Evolutionary conservation across 1,140 invertebrate genomes (phyloP).

Genomic region (Meloidogyne floridensis): DNA sequence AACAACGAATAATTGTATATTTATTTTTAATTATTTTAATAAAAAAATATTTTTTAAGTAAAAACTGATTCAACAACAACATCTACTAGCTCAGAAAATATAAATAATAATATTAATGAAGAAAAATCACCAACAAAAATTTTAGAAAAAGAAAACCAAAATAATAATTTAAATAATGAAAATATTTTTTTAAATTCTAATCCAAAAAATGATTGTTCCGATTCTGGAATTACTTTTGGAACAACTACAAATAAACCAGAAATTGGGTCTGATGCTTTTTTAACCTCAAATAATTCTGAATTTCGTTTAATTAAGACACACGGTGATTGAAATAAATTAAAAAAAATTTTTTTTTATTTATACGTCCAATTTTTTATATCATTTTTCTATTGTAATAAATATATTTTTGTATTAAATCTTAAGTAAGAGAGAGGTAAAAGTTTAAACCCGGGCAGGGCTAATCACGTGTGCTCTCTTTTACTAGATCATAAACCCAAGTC

Average conservation of each 20-base stretch:
- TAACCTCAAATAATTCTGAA: neutral
- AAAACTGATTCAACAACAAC: neutral
- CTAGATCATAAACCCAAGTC: too few relatives aligned
- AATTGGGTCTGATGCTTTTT: neutral
- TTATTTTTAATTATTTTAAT: neutral
- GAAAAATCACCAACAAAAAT: constrained; percentile 3
- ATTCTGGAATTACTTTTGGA: neutral
- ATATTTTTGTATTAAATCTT: too few relatives aligned
- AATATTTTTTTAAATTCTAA: neutral
- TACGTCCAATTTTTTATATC: neutral
- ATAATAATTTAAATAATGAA: neutral
- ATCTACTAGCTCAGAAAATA: neutral
- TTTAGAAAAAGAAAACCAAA: neutral
- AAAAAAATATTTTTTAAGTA: neutral
- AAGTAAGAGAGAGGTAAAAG: too few relatives aligned
- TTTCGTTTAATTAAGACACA: constrained; percentile 7
- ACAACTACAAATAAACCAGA: constrained; percentile 4
- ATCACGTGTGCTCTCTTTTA: too few relatives aligned
- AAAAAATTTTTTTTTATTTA: neutral
- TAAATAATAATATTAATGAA: neutral
- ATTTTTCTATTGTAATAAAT: too few relatives aligned
- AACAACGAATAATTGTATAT: neutral
- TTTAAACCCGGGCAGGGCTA: too few relatives aligned
- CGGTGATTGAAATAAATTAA: neutral
- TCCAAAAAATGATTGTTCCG: neutral